These are phyloP conservation scores for Laupala kohalensis DNA, from an alignment of 1,140 invertebrate species.

Conservation along the genomic window DNA sequence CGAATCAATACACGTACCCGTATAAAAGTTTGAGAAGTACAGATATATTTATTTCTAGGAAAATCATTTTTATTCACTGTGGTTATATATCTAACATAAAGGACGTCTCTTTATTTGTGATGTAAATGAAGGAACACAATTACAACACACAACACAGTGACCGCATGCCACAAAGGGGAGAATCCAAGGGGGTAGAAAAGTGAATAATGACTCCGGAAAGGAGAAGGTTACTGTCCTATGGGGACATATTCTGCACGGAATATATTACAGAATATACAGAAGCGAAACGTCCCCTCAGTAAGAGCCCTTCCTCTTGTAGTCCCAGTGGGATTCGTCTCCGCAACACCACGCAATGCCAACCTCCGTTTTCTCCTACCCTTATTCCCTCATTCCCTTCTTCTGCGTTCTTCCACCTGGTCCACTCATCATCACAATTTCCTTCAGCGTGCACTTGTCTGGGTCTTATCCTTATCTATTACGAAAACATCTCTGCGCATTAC, in stretches of 20 bases:
- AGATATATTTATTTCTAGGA: no score
- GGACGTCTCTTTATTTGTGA: not conserved
- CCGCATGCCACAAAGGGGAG: not conserved
- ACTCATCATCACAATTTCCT: no score
- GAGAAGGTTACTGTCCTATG: not conserved
- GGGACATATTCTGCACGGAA: not conserved
- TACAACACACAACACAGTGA: not conserved
- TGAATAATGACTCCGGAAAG: not conserved
- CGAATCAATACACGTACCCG: no score
- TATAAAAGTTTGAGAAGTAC: no score
- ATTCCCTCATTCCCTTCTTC: no score
- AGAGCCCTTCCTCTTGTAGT: not conserved
- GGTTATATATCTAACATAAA: not conserved
- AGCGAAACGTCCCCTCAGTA: not conserved
- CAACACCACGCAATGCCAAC: no score
- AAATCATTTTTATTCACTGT: no score
- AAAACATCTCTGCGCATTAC: no score
- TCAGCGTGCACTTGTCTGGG: no score
- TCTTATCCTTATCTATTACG: no score
- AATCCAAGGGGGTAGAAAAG: not conserved
- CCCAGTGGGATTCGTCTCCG: no score
- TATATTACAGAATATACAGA: not conserved
- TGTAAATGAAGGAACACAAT: not conserved
- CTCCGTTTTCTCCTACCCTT: no score
- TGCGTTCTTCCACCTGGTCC: not conserved